Conservation (phyloP, 2,797 vertebrate genomes). For the Apogon hyalosoma region DNA sequence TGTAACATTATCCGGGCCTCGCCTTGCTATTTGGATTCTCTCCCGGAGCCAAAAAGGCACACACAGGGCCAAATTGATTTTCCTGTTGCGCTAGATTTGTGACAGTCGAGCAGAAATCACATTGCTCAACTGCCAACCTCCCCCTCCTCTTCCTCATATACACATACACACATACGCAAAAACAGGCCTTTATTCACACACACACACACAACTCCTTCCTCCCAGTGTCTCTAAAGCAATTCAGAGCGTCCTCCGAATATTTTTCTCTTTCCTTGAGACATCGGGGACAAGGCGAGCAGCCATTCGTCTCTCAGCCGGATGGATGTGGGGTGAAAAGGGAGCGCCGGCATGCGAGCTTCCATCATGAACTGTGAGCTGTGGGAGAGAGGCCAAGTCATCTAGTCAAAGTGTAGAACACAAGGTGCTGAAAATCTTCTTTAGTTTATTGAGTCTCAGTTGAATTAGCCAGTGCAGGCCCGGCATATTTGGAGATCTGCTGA, state of each 20-base stretch:
- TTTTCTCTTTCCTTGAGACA: constrained; percentile 61
- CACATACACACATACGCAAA: constrained; percentile 37
- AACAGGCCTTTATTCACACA: constrained; percentile 29
- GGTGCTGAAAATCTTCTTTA: constrained; percentile 23
- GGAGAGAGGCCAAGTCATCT: constrained; percentile 29
- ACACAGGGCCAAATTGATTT: constrained; percentile 87
- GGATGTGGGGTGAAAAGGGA: constrained; percentile 50
- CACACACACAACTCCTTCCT: constrained; percentile 51
- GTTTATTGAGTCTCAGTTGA: not conserved
- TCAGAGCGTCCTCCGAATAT: constrained; percentile 67
- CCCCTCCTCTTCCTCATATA: constrained; percentile 50
- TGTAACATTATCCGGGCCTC: constrained; percentile 82
- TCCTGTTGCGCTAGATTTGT: constrained; percentile 87
- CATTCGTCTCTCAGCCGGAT: constrained; percentile 65
- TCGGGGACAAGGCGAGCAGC: constrained; percentile 60
- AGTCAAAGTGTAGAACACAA: constrained; percentile 40
- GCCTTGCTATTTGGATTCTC: constrained; percentile 83
- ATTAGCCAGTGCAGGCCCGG: constrained; percentile 2
- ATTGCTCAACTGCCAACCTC: constrained; percentile 80
- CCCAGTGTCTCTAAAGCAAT: constrained; percentile 77
- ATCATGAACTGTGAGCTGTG: constrained; percentile 31
- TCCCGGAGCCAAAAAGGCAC: constrained; percentile 81
- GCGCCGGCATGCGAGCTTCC: constrained; percentile 24
- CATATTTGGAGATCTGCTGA: constrained; percentile 6
- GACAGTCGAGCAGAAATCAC: constrained; percentile 86